Evolutionary conservation across 2,113 vertebrate species (phyloP).

Genomic region (Tenrec ecaudatus): DNA sequence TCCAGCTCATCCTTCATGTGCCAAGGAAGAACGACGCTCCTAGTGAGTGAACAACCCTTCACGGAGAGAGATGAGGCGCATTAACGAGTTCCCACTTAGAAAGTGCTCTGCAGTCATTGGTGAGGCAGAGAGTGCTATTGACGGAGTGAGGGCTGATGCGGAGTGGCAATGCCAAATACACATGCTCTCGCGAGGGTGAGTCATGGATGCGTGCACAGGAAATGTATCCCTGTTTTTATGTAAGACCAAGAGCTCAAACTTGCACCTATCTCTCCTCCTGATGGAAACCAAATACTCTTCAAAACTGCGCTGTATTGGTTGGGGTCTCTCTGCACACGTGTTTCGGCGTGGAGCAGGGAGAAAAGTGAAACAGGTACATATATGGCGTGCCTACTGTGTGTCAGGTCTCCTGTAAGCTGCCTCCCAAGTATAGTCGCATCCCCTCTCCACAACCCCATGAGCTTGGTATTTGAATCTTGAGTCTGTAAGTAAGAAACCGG

Average conservation of each 20-base stretch:
- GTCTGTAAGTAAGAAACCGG: neutral
- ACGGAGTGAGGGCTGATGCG: neutral
- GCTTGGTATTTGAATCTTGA: neutral
- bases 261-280: constrained; percentile 6
- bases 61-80: neutral
- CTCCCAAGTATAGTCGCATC: neutral
- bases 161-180: neutral
- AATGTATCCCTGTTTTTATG: constrained; percentile 53
- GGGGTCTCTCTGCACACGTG: neutral
- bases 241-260: constrained; percentile 29
- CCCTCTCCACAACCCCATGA: neutral
- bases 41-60: neutral
- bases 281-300: constrained; percentile 20
- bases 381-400: neutral
- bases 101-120: constrained; percentile 11
- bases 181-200: constrained; percentile 2
- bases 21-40: neutral
- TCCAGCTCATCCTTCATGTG: neutral
- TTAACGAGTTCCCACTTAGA: constrained; percentile 27
- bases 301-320: neutral
- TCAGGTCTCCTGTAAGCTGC: neutral
- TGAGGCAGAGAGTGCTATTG: neutral
- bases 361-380: neutral
- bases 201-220: constrained; percentile 46
- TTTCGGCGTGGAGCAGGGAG: neutral